Evolutionary conservation across 92 coral and sea anemone genomes (phyloP).

Genomic region (Heteractis magnifica): DNA sequence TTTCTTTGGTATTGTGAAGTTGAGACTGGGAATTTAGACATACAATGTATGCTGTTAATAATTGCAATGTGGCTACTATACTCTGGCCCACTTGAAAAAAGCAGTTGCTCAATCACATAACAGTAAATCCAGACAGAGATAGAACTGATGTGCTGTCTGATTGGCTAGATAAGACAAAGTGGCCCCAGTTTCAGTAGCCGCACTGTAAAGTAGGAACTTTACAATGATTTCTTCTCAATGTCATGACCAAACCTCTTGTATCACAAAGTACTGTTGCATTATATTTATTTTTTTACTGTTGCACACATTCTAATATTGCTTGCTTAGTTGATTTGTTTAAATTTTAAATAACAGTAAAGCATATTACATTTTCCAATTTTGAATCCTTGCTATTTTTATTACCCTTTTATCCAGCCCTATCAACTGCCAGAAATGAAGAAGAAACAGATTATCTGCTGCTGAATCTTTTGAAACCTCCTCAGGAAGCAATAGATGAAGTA

Average conservation of each 20-base stretch:
- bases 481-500: constrained; percentile 8
- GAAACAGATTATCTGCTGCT: constrained; percentile 1
- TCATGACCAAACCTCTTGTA: neutral
- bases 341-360: neutral
- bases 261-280: neutral
- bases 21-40: no score
- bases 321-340: neutral
- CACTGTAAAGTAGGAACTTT: neutral
- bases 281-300: no score
- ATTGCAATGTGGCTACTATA: no score
- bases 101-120: no score
- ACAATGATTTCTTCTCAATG: neutral
- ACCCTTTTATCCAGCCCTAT: neutral
- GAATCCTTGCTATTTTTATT: neutral
- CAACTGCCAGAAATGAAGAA: neutral
- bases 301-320: neutral
- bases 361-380: neutral
- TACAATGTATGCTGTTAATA: no score
- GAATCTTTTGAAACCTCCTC: constrained; percentile 2
- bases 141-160: neutral
- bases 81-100: no score
- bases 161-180: neutral
- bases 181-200: neutral
- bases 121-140: no score
- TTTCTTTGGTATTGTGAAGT: no score